Base-by-base conservation (phyloP, 1,140 invertebrate species). In the Chrysoperla carnea region DNA sequence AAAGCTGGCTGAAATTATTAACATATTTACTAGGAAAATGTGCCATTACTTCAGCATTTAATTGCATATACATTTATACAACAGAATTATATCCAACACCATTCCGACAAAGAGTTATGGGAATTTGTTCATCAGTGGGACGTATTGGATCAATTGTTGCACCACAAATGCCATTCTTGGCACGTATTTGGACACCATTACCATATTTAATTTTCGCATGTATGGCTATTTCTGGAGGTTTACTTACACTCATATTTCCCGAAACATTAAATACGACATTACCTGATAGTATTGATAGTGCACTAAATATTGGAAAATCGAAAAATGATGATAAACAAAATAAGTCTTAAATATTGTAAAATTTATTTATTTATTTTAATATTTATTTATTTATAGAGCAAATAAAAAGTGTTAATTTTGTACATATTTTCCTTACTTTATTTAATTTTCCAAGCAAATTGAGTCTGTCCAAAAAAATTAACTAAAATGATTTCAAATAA, bases 121-220 rank as follows among this genome's bases (percentile, higher is more conserved):
- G 56, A 27, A 51, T 50, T 8, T 76, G 75, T 50, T 80, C 78
- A 33, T 77, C 81, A 62, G 66, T 78, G 46, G 80, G 77, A 27
- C 60, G 79, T 27, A 50, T 79, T 42, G 79, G 81, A 8, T 78
- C 76, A 31, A 75, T 81, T 56, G 53, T 80, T 28, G 78, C 79
- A 12, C 79, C 79, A 55, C 73, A 82, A 62, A 71, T 75, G 40
- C 72, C 75, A 11, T 60, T 81, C 38, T 54, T 81, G 61, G 77
- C 74, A 48, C 60, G 63, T 61, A 47, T 15, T 14, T 42, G 14
- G 42, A 36, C 33, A 36, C 12, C 12, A 36, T 23, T 23, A 23
- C 17, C 17, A 23, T 23, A 3, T 23, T 23, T 23, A 23, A 23
- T 5, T 3, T 23, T 23, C 17, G 17, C 17, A 23, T 23, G 2